Conservation (phyloP, 2,888 invertebrate species). For the Pocota personata region DNA sequence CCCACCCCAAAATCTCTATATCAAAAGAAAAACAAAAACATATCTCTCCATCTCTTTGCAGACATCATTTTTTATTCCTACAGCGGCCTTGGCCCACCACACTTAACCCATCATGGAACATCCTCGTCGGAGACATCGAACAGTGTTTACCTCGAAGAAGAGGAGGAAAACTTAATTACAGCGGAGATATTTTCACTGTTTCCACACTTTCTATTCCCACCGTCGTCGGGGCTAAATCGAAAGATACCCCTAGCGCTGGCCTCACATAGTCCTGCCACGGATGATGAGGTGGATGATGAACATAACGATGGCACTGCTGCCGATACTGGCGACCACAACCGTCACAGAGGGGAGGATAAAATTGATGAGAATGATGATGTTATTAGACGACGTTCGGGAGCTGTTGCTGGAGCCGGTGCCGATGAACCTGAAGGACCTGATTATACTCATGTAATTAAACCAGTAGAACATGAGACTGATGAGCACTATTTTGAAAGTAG, state of each 20-base stretch:
- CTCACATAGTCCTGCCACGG: slow-evolving; percentile 83
- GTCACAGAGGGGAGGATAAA: slow-evolving; percentile 78
- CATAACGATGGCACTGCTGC: slow-evolving; percentile 75
- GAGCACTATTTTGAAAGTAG: slow-evolving; percentile 73
- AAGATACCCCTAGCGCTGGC: slow-evolving; percentile 82
- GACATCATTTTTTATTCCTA: slow-evolving; percentile 83
- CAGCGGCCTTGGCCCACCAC: slow-evolving; percentile 83
- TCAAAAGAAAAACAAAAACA: slow-evolving; percentile 59
- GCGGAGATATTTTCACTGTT: slow-evolving; percentile 84
- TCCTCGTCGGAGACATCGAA: slow-evolving; percentile 83
- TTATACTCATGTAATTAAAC: slow-evolving; percentile 71
- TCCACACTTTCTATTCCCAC: slow-evolving; percentile 86
- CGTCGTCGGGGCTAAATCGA: slow-evolving; percentile 81
- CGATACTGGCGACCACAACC: slow-evolving; percentile 75
- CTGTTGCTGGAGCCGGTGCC: slow-evolving; percentile 51
- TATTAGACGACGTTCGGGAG: slow-evolving; percentile 49
- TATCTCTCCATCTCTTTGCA: slow-evolving; percentile 75
- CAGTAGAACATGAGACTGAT: slow-evolving; percentile 74
- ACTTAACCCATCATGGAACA: slow-evolving; percentile 55
- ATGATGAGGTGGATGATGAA: slow-evolving; percentile 79
- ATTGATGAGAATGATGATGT: slow-evolving; percentile 63
- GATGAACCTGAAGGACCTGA: slow-evolving; percentile 72
- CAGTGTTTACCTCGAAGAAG: slow-evolving; percentile 83
- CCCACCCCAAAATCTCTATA: slow-evolving; percentile 29
- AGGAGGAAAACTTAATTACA: slow-evolving; percentile 81